These are phyloP conservation scores for Sarcophaga variegata DNA, from an alignment of 2,888 invertebrate genomes.

Conservation along the genomic window DNA sequence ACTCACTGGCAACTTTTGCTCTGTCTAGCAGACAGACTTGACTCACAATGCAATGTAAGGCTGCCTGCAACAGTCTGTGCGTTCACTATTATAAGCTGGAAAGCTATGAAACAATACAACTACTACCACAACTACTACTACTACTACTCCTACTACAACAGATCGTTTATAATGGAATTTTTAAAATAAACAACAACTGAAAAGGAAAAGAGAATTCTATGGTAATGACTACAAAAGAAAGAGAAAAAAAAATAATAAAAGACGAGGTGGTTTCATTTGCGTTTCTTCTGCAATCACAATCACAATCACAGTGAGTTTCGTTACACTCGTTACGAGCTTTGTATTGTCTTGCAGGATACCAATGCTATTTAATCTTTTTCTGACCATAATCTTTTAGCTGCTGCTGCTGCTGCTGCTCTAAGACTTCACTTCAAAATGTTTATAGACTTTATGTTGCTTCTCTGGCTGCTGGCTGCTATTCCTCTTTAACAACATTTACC, in stretches of 20 bases:
- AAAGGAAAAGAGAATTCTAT: constrained; percentile 32
- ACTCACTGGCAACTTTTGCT: constrained; percentile 51
- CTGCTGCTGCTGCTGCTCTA: constrained; percentile 24
- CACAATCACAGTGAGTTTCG: neutral
- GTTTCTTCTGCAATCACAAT: constrained; percentile 6
- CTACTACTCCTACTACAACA: neutral
- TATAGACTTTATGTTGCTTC: constrained; percentile 31
- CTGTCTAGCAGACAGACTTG: neutral
- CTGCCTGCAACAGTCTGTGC: neutral
- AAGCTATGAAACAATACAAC: too few species aligned
- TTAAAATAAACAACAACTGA: constrained; percentile 29
- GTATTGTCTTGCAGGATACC: constrained; percentile 32
- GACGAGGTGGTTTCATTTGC: constrained; percentile 39
- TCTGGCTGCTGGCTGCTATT: neutral
- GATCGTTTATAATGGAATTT: constrained; percentile 18
- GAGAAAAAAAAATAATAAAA: constrained; percentile 37
- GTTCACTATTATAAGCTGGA: neutral
- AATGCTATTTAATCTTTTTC: constrained; percentile 67
- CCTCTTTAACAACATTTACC: neutral
- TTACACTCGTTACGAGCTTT: constrained; percentile 3
- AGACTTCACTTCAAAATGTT: constrained; percentile 35
- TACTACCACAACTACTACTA: constrained; percentile 26
- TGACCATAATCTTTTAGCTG: constrained; percentile 67
- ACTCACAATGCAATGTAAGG: neutral
- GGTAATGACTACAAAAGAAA: constrained; percentile 56